These are phyloP conservation scores for Leuciscus idus DNA, from an alignment of 2,113 vertebrate species.

Conservation along the genomic window DNA sequence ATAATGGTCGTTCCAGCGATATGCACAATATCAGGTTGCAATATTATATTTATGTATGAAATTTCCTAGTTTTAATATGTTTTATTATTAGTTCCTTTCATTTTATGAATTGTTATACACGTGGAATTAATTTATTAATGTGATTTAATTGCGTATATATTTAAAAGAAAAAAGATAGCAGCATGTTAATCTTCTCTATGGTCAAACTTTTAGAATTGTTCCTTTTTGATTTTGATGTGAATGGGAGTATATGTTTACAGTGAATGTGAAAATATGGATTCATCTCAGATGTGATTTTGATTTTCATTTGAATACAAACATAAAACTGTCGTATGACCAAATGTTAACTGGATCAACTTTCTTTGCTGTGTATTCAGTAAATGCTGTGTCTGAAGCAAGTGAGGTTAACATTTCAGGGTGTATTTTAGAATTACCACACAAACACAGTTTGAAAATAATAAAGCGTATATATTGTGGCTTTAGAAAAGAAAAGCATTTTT, in stretches of 20 bases:
- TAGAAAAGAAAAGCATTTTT: neutral
- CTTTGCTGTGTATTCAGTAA: slow-evolving; percentile 42
- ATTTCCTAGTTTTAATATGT: slow-evolving; percentile 54
- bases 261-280: slow-evolving; percentile 60
- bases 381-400: slow-evolving; percentile 3
- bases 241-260: slow-evolving; percentile 60
- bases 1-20: slow-evolving; percentile 67
- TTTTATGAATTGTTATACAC: slow-evolving; percentile 71
- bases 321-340: slow-evolving; percentile 49
- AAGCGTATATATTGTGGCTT: neutral
- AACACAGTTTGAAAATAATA: neutral
- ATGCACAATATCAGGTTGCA: slow-evolving; percentile 84
- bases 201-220: slow-evolving; percentile 57
- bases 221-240: slow-evolving; percentile 61
- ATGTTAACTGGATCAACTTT: slow-evolving; percentile 24
- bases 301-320: slow-evolving; percentile 57
- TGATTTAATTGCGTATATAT: slow-evolving; percentile 73
- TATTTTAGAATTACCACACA: neutral
- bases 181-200: slow-evolving; percentile 75
- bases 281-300: slow-evolving; percentile 57
- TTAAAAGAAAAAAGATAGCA: slow-evolving; percentile 50
- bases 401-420: slow-evolving; percentile 24
- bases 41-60: slow-evolving; percentile 79
- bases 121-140: slow-evolving; percentile 73
- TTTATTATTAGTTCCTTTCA: slow-evolving; percentile 70